Evolutionary conservation across 2,888 invertebrate genomes (phyloP).

Genomic region (Apamea anceps): DNA sequence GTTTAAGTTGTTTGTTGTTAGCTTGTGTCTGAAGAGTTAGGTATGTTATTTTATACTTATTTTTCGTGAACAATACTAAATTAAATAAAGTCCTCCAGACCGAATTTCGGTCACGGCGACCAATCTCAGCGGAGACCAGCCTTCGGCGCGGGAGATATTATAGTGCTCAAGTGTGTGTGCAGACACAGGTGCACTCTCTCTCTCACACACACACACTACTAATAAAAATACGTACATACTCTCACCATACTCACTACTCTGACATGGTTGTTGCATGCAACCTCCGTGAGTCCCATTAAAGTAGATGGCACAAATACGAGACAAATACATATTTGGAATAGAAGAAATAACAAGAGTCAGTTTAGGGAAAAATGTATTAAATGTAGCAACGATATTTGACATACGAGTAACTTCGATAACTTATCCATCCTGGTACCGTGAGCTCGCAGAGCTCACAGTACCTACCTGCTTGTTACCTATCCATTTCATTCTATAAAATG

Average conservation of each 20-base stretch:
- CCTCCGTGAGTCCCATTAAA: no score
- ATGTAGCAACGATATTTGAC: neutral
- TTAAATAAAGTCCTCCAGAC: no score
- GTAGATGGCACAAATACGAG: neutral
- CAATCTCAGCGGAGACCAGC: no score
- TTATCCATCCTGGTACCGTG: neutral
- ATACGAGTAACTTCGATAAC: no score
- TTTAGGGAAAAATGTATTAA: neutral
- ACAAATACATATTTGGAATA: neutral
- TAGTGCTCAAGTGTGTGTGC: no score
- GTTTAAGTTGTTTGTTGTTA: neutral
- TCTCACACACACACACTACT: no score
- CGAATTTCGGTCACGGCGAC: no score
- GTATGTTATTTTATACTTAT: neutral
- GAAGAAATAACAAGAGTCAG: neutral
- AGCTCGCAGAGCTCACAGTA: neutral
- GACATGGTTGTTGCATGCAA: neutral
- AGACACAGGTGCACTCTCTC: no score
- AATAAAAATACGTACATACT: neutral
- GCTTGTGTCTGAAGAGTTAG: neutral
- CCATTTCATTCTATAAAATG: neutral
- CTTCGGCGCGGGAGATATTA: no score
- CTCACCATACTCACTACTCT: neutral
- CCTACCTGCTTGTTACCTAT: no score
- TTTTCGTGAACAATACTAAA: neutral